A percentile compares a stretch with the other conserved stretches of the same genome.
These are phyloP conservation scores for Stegastes partitus DNA, from an alignment of 2,113 vertebrate species.

Conservation along the genomic window DNA sequence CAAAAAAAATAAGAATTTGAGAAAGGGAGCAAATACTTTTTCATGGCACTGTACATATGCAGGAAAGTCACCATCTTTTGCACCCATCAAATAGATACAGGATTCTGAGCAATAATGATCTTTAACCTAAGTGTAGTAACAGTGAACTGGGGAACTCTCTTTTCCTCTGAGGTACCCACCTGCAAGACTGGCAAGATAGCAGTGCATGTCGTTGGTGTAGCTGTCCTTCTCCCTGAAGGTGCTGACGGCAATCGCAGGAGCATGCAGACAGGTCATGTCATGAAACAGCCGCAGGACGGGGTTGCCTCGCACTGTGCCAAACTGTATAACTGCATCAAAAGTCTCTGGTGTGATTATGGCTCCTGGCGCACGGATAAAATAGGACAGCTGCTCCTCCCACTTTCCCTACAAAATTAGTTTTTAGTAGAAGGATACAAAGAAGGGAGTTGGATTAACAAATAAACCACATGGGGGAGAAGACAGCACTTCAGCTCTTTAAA, in stretches of 20 bases:
- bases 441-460: neutral
- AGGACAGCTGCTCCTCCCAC: constrained; percentile 82
- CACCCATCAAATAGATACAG: no score
- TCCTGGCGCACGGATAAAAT: constrained; percentile 84
- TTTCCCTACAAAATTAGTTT: constrained; percentile 53
- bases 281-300: constrained; percentile 78
- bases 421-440: neutral
- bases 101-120: no score
- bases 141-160: neutral
- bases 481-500: neutral
- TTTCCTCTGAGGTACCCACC: constrained; percentile 74
- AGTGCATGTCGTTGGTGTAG: constrained; percentile 85
- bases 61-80: no score
- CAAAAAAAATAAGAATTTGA: no score
- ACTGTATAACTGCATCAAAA: constrained; percentile 84
- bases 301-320: constrained; percentile 77
- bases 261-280: constrained; percentile 83
- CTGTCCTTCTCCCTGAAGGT: constrained; percentile 84
- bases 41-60: no score
- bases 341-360: constrained; percentile 81
- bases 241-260: constrained; percentile 81
- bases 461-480: neutral
- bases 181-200: constrained; percentile 85
- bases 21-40: no score
- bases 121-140: neutral